A percentile compares a stretch with the other conserved stretches of the same genome.
Conservation (phyloP, 92 coral and sea anemone species). For the Palythoa grandis region DNA sequence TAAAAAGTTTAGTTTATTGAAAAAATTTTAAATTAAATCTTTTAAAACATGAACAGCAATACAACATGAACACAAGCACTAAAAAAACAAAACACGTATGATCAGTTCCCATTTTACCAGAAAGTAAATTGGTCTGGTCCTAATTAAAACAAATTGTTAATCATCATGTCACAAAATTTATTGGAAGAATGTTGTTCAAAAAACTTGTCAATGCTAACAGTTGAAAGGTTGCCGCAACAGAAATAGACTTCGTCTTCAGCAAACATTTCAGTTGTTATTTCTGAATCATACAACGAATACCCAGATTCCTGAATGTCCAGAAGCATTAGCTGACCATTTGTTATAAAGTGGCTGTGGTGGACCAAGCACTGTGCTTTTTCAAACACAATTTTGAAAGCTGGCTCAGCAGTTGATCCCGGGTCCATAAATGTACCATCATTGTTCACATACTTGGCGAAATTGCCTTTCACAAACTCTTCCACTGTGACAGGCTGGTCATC, state of each 20-base stretch:
- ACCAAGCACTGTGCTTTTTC: slow-evolving; percentile 69
- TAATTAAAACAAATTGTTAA: too few relatives aligned
- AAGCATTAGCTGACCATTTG: slow-evolving; percentile 62
- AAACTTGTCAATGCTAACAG: not conserved
- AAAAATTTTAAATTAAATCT: too few relatives aligned
- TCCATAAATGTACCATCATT: slow-evolving; percentile 1
- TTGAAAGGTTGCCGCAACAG: slow-evolving; percentile 75
- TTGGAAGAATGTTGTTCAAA: not conserved
- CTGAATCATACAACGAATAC: slow-evolving; percentile 72
- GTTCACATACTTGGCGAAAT: not conserved
- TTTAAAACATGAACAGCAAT: too few relatives aligned
- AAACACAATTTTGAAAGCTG: slow-evolving; percentile 30
- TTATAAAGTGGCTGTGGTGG: slow-evolving; percentile 49
- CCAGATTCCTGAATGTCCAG: slow-evolving; percentile 78
- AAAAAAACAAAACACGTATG: too few relatives aligned
- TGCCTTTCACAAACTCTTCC: not conserved
- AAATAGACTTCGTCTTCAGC: slow-evolving; percentile 55
- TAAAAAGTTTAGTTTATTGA: too few relatives aligned
- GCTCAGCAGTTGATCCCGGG: not conserved
- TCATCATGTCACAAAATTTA: not conserved
- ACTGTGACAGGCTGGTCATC: slow-evolving; percentile 1
- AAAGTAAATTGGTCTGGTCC: too few relatives aligned
- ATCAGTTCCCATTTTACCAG: too few relatives aligned
- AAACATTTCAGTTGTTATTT: slow-evolving; percentile 56
- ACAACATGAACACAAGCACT: too few relatives aligned